Conservation (phyloP, 1,140 invertebrate species). For the Dreissena rostriformis region DNA sequence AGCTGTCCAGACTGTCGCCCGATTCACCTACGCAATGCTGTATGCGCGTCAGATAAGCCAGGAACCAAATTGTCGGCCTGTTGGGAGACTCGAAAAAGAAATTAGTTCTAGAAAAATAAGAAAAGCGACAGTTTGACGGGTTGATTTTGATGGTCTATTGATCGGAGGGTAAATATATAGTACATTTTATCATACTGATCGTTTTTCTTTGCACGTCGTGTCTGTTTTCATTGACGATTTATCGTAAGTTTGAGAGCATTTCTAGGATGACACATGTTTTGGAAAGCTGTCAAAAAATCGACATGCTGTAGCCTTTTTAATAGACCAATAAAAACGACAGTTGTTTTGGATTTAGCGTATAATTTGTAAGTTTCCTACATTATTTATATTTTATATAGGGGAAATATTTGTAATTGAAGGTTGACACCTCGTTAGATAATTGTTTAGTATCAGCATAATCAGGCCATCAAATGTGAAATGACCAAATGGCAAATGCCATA, state of each 20-base stretch:
- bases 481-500: no score
- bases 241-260: not conserved
- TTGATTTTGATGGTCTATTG: constrained; percentile 1
- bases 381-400: no score
- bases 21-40: not conserved
- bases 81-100: not conserved
- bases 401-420: no score
- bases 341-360: no score
- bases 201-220: not conserved
- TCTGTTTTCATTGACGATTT: constrained; percentile 50
- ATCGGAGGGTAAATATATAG: not conserved
- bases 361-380: no score
- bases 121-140: not conserved
- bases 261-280: constrained; percentile 52
- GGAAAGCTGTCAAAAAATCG: constrained; percentile 38
- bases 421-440: no score
- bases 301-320: no score
- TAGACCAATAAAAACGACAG: no score
- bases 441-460: no score
- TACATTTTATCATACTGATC: constrained; percentile 28
- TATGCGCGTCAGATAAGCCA: not conserved
- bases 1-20: constrained; percentile 6
- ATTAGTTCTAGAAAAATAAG: not conserved
- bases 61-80: constrained; percentile 37
- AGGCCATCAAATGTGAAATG: no score